Percentiles rank a stretch among this genome's conserved stretches.
These are phyloP conservation scores for Hyles euphorbiae DNA, from an alignment of 1,140 invertebrate genomes.

Conservation along the genomic window DNA sequence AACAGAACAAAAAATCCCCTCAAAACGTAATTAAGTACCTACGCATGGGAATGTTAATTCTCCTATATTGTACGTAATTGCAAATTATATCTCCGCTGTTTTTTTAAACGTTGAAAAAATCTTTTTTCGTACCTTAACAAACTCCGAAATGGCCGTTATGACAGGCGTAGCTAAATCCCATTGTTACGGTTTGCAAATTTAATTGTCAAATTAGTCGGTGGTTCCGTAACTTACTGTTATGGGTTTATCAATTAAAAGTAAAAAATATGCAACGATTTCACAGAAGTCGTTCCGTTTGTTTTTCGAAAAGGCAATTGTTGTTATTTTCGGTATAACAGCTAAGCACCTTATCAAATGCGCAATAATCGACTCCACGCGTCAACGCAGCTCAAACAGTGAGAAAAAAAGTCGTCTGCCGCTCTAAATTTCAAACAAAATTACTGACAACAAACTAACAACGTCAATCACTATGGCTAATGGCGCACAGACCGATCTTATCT, in stretches of 20 bases:
- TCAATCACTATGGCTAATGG: conserved; percentile 72
- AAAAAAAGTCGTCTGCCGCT: conserved; percentile 40
- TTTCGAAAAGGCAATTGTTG: too few species aligned
- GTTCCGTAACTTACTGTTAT: conserved; percentile 10
- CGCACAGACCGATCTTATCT: conserved; percentile 61
- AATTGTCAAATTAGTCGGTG: conserved; percentile 11
- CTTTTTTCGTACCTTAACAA: not conserved
- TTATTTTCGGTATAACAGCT: too few species aligned
- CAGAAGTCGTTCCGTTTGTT: conserved; percentile 7
- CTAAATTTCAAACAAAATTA: conserved; percentile 71
- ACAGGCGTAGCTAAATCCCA: conserved; percentile 1
- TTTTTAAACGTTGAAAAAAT: too few species aligned
- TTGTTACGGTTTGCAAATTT: conserved; percentile 12
- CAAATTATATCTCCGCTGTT: too few species aligned
- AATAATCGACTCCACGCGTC: conserved; percentile 36
- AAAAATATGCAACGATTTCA: conserved; percentile 9
- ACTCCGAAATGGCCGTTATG: not conserved
- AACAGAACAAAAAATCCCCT: too few species aligned
- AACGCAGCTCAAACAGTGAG: conserved; percentile 32
- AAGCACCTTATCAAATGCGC: conserved; percentile 2
- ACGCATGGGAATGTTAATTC: too few species aligned
- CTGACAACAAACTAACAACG: conserved; percentile 67
- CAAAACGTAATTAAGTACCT: too few species aligned
- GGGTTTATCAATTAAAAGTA: conserved; percentile 6
- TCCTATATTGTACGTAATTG: too few species aligned